These are phyloP conservation scores for Cheirogaleus medius DNA, from an alignment of 2,113 vertebrate species.

Conservation along the genomic window DNA sequence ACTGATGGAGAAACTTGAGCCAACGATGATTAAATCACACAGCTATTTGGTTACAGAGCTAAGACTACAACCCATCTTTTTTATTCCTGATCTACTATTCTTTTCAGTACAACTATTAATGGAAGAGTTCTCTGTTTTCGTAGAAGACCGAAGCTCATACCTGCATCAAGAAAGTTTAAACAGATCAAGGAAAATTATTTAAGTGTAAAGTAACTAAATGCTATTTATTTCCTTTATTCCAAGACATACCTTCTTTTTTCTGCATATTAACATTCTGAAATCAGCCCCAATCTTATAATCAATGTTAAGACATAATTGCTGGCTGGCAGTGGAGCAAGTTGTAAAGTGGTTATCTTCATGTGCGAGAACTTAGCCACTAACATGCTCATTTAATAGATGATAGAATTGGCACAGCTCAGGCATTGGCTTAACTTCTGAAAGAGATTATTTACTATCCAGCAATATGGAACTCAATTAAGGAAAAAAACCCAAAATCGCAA, in stretches of 20 bases:
- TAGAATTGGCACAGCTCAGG: neutral
- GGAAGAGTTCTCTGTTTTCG: neutral
- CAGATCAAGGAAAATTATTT: neutral
- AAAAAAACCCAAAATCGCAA: neutral
- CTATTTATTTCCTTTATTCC: neutral
- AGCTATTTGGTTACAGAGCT: conserved; percentile 62
- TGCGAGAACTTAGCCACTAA: neutral
- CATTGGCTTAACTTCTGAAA: neutral
- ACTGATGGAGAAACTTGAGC: conserved; percentile 70
- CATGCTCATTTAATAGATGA: neutral
- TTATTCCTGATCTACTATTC: neutral
- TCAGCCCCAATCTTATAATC: neutral
- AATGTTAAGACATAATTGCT: neutral
- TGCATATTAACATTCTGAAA: neutral
- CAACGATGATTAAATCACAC: conserved; percentile 64
- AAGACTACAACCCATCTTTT: neutral
- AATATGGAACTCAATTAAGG: neutral
- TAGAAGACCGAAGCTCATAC: neutral
- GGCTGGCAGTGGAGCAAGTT: neutral
- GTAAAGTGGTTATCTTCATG: neutral
- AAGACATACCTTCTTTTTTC: neutral
- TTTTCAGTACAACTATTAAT: neutral
- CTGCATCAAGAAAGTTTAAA: neutral
- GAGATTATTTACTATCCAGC: neutral
- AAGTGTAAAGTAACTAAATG: neutral